These are phyloP conservation scores for Helobdella robusta DNA, from an alignment of 2,888 invertebrate genomes.

Conservation along the genomic window DNA sequence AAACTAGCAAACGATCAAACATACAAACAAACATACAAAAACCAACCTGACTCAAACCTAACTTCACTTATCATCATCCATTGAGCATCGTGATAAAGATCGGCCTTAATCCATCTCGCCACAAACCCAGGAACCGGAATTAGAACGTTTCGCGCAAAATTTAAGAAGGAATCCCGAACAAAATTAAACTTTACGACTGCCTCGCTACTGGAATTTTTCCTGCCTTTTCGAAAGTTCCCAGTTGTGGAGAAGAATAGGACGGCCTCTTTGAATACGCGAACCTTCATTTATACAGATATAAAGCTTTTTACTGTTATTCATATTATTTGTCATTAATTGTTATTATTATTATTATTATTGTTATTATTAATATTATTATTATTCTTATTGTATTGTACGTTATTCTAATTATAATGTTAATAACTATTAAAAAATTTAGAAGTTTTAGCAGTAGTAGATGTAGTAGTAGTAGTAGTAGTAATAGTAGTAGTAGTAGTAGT, in stretches of 20 bases:
- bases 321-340: not conserved
- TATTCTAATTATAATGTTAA: not conserved
- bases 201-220: slow-evolving; percentile 58
- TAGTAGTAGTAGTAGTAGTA: slow-evolving; percentile 10
- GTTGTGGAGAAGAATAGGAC: slow-evolving; percentile 65
- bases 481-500: slow-evolving; percentile 15
- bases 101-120: slow-evolving; percentile 66
- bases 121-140: slow-evolving; percentile 72
- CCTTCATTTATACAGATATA: too few species aligned
- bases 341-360: not conserved
- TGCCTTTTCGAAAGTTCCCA: slow-evolving; percentile 65
- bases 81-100: slow-evolving; percentile 68
- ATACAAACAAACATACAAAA: not conserved
- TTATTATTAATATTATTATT: not conserved
- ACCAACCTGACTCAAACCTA: slow-evolving; percentile 69
- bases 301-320: too few species aligned
- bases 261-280: slow-evolving; percentile 69
- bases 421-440: not conserved
- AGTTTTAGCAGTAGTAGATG: slow-evolving; percentile 8
- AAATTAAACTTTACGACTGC: too few species aligned
- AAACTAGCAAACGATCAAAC: not conserved
- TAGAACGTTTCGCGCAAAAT: slow-evolving; percentile 69
- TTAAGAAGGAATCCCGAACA: slow-evolving; percentile 71
- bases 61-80: slow-evolving; percentile 87
- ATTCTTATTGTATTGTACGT: not conserved